These are phyloP conservation scores for Megathymus violae DNA, from an alignment of 1,140 invertebrate species.

Conservation along the genomic window DNA sequence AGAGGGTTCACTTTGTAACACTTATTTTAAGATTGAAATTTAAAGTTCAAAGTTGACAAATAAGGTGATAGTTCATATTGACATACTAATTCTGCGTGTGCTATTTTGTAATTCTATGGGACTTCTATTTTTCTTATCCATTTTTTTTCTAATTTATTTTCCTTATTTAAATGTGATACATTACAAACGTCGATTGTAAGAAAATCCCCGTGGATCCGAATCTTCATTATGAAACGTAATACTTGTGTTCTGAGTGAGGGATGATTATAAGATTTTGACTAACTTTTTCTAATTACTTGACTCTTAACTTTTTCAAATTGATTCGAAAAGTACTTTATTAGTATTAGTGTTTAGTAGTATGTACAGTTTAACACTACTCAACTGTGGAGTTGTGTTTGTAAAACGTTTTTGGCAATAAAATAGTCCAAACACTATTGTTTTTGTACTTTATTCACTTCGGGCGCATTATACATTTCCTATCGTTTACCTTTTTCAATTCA, in stretches of 20 bases:
- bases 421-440: constrained; percentile 68
- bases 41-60: constrained; percentile 81
- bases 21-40: constrained; percentile 77
- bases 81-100: constrained; percentile 72
- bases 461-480: too few species aligned
- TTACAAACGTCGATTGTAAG: constrained; percentile 77
- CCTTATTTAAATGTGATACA: constrained; percentile 71
- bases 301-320: constrained; percentile 48
- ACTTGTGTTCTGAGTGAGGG: constrained; percentile 61
- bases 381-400: constrained; percentile 74
- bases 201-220: constrained; percentile 65
- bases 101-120: constrained; percentile 77
- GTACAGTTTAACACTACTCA: constrained; percentile 74
- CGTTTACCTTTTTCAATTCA: too few species aligned
- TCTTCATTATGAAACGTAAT: constrained; percentile 62
- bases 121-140: constrained; percentile 69
- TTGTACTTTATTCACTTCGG: too few species aligned
- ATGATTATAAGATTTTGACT: constrained; percentile 69
- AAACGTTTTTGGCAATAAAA: constrained; percentile 83
- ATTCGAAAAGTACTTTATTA: constrained; percentile 68
- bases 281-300: constrained; percentile 59
- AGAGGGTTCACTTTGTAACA: constrained; percentile 66
- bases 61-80: constrained; percentile 79
- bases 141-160: constrained; percentile 79
- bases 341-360: constrained; percentile 74